A percentile compares a stretch with the other conserved stretches of the same genome.
Conservation (phyloP, 2,888 invertebrate genomes). For the Agrotis ipsilon region DNA sequence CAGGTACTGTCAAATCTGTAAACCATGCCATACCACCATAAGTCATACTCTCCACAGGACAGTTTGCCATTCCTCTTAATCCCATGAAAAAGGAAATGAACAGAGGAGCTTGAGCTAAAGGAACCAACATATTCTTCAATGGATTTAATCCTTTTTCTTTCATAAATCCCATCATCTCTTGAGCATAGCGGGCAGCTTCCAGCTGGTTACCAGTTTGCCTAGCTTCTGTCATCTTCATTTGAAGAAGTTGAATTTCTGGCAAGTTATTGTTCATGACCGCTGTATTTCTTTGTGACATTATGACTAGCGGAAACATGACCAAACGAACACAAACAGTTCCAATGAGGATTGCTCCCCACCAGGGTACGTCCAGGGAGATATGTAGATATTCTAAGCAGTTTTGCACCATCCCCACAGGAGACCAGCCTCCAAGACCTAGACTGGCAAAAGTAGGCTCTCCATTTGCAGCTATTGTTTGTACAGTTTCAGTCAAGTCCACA, state of each 20-base stretch:
- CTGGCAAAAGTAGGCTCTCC: conserved; percentile 96
- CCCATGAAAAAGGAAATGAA: conserved; percentile 98
- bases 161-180: conserved; percentile 96
- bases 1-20: conserved; percentile 96
- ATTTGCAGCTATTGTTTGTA: conserved; percentile 84
- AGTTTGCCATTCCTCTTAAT: conserved; percentile 96
- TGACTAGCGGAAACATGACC: conserved; percentile 96
- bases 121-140: conserved; percentile 94
- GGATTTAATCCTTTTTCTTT: conserved; percentile 95
- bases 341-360: conserved; percentile 97
- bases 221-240: conserved; percentile 96
- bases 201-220: conserved; percentile 95
- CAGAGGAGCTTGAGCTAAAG: conserved; percentile 96
- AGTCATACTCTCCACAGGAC: conserved; percentile 97
- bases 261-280: conserved; percentile 96
- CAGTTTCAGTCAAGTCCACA: conserved; percentile 79
- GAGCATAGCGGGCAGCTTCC: conserved; percentile 94
- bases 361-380: conserved; percentile 95
- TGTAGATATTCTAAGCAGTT: conserved; percentile 96
- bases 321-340: conserved; percentile 95
- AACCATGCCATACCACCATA: conserved; percentile 98
- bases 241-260: conserved; percentile 96
- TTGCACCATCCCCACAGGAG: conserved; percentile 96
- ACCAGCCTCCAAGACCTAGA: conserved; percentile 96
- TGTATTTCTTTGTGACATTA: conserved; percentile 95